Base-by-base conservation (phyloP, 2,797 vertebrate species). In the Sorex maritimensis region DNA sequence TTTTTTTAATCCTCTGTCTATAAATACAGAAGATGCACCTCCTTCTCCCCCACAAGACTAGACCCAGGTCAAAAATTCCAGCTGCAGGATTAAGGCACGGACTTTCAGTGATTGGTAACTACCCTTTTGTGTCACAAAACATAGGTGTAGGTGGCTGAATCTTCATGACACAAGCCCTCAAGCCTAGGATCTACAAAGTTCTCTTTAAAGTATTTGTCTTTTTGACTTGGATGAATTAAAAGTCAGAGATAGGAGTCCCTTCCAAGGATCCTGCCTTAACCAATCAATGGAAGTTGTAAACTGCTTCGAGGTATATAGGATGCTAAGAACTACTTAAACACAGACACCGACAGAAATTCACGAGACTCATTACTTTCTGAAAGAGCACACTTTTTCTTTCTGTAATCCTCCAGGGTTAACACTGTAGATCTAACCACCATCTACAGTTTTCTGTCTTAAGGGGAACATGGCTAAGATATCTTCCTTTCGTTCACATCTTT, bases 121-220 rank as follows among this genome's bases (percentile, higher is more conserved):
- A 46, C 63, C 10, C 2, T 44, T 15, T 79, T 44, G 68, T 78
- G 77, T 19, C 1, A 2, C 26, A 49, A 41, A 86, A 71, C 91
- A 80, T 83, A 92, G 55, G 88, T 92, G 55, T 85, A 93, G 38
- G 30, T 75, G 34, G 55, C 86, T 30, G 49, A 86, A 34, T 93
- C 86, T 91, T 12, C 44, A 41, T 14, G 15, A n/a, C 75, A 75
- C 41, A 55, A 49, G 23, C 6, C 68, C 75, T 79, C 41, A 55
- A 49, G 23, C 6, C 68, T 19, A n/a, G 28, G 11, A 88, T 81
- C 28, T 4, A 71, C 30, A 75, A 63, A 41, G n/a, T 80, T 89
- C 10, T 78, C 65, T 58, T 38, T 93, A 69, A 69, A 88, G 49
- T 15, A 71, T 12, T 26, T 88, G 55, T 55, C 23, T 71, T 67